These are phyloP conservation scores for Leptothorax acervorum DNA, from an alignment of 2,888 invertebrate genomes.

Conservation along the genomic window DNA sequence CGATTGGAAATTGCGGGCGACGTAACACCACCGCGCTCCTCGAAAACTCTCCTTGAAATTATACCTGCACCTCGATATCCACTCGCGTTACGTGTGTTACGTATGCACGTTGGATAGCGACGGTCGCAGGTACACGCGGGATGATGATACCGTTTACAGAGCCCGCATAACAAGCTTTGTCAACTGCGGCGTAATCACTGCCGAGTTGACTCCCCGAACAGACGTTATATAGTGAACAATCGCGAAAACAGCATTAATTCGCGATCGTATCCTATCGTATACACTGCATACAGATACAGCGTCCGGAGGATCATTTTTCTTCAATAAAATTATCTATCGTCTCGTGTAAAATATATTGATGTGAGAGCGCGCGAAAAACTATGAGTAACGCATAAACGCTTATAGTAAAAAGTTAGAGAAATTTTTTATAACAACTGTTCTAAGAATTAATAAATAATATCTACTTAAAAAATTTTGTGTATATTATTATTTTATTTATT, in stretches of 20 bases:
- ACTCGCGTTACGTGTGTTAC: background rate
- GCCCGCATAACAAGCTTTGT: conserved; percentile 40
- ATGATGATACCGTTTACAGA: conserved; percentile 34
- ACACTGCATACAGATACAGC: background rate
- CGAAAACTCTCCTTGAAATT: background rate
- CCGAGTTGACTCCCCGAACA: conserved; percentile 33
- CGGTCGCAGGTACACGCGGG: background rate
- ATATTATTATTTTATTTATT: background rate
- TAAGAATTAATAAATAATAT: background rate
- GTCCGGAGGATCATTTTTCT: background rate
- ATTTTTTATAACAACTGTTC: background rate
- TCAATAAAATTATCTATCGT: background rate
- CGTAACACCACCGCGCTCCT: background rate
- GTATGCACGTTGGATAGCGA: background rate
- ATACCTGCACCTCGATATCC: no score
- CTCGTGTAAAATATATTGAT: background rate
- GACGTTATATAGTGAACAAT: conserved; percentile 9
- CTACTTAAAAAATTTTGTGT: background rate
- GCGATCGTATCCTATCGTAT: background rate
- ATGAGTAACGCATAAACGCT: background rate
- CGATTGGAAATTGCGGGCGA: background rate
- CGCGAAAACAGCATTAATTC: conserved; percentile 35
- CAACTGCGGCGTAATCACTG: conserved; percentile 36
- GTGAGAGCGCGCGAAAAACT: background rate
- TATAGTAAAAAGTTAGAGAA: background rate